phyloP scores from a whole-genome alignment of 2,113 vertebrate genomes.

The Notechis scutatus region DNA sequence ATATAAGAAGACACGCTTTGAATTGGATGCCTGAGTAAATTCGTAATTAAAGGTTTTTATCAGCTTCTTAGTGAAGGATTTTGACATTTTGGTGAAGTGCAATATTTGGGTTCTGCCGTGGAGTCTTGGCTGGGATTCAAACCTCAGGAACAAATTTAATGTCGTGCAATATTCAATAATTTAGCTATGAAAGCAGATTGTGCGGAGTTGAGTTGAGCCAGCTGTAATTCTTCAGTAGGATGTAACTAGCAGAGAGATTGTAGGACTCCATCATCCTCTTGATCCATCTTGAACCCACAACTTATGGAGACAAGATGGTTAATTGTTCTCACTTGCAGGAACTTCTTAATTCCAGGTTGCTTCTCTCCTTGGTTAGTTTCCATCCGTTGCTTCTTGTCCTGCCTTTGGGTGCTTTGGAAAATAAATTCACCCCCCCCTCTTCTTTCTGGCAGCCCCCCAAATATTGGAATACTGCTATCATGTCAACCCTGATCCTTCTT shows the following conservation, averaged over 20 bases:
- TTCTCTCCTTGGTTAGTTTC: too few species aligned
- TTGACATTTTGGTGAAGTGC: slow-evolving; percentile 22
- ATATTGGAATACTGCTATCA: too few species aligned
- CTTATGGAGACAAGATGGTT: too few species aligned
- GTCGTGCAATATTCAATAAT: slow-evolving; percentile 17
- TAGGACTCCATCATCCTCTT: not conserved
- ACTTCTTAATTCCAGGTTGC: too few species aligned
- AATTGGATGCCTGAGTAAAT: slow-evolving; percentile 32
- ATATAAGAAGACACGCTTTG: slow-evolving; percentile 43
- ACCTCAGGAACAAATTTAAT: slow-evolving; percentile 33
- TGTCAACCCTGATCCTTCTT: too few species aligned
- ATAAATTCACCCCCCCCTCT: too few species aligned
- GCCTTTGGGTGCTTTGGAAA: too few species aligned
- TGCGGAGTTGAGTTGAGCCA: not conserved
- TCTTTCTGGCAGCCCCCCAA: too few species aligned
- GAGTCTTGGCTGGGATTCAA: slow-evolving; percentile 8
- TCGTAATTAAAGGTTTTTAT: slow-evolving; percentile 50
- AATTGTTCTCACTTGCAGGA: too few species aligned
- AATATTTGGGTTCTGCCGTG: slow-evolving; percentile 25
- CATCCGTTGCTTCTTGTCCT: too few species aligned
- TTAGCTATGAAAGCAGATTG: slow-evolving; percentile 11
- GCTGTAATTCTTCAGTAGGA: not conserved
- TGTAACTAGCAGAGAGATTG: not conserved
- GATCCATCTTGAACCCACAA: too few species aligned
- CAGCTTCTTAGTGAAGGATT: slow-evolving; percentile 48